Percentiles rank a stretch among this genome's conserved stretches.
phyloP scores from a whole-genome alignment of 2,888 invertebrate genomes.

The Dasysyrphus albostriatus region DNA sequence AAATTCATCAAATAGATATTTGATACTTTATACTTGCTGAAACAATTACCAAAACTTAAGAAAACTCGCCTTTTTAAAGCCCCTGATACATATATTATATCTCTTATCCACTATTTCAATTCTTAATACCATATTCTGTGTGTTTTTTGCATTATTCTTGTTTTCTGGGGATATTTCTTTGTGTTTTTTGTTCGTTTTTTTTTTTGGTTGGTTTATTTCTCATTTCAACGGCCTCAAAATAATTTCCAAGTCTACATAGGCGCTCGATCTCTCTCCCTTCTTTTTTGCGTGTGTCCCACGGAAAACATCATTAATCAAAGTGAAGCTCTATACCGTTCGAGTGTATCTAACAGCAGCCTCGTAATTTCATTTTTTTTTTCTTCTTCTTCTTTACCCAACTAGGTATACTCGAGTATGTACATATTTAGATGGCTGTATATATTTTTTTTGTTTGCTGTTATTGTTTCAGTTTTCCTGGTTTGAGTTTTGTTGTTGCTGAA shows the following conservation, averaged over 20 bases:
- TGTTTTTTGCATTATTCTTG: conserved; percentile 24
- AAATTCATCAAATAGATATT: too few relatives aligned
- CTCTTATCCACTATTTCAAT: conserved; percentile 31
- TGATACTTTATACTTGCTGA: too few relatives aligned
- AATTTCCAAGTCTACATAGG: conserved; percentile 69
- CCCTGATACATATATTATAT: not conserved
- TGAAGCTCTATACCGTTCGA: conserved; percentile 76
- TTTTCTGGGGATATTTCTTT: conserved; percentile 39
- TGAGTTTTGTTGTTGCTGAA: conserved; percentile 49
- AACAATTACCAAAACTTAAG: too few relatives aligned
- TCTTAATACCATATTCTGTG: conserved; percentile 21
- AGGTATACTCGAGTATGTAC: not conserved
- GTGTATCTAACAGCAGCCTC: conserved; percentile 76
- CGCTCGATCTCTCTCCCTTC: conserved; percentile 58
- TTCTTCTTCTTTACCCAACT: conserved; percentile 22
- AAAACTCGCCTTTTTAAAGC: not conserved
- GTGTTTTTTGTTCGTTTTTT: conserved; percentile 15
- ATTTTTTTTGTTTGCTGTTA: conserved; percentile 55
- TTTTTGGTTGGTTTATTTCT: conserved; percentile 27
- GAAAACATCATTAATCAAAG: conserved; percentile 83
- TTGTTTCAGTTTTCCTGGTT: conserved; percentile 72
- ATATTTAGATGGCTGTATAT: conserved; percentile 24
- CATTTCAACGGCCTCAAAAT: conserved; percentile 69
- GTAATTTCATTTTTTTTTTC: conserved; percentile 65
- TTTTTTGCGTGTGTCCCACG: conserved; percentile 82